Evolutionary conservation across 1,140 invertebrate species (phyloP).

Genomic region (Calliphora vicina): DNA sequence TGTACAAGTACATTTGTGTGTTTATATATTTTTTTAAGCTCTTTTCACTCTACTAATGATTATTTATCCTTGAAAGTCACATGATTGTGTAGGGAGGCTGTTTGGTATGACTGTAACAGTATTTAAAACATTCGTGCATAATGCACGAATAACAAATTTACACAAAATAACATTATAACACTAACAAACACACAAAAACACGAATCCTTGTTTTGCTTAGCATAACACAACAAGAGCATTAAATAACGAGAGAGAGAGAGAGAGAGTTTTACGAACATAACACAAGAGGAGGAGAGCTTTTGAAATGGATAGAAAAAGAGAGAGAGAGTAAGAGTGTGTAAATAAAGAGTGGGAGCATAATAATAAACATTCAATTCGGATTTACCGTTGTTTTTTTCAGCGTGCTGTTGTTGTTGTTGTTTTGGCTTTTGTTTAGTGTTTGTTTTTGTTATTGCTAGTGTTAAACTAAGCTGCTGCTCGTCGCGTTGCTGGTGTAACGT

Average conservation of each 20-base stretch:
- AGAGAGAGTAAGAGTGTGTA: background rate
- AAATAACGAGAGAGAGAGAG: background rate
- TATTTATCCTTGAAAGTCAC: constrained; percentile 29
- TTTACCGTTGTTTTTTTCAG: no score
- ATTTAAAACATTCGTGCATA: constrained; percentile 10
- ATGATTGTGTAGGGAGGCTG: background rate
- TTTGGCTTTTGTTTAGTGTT: background rate
- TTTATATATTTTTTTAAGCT: background rate
- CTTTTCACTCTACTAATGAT: constrained; percentile 32
- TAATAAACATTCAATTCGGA: no score
- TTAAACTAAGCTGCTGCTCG: background rate
- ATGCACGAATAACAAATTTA: background rate
- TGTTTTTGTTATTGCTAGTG: background rate
- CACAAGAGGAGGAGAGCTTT: background rate
- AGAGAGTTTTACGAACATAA: background rate
- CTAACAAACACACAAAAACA: background rate
- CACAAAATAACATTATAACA: constrained; percentile 2
- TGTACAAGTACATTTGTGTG: background rate
- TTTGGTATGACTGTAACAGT: background rate
- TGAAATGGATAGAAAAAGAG: no score
- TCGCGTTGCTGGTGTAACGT: background rate
- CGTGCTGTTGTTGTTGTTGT: background rate
- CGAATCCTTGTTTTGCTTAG: no score
- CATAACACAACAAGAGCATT: background rate
- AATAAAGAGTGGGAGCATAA: background rate